These are phyloP conservation scores for Acrobeloides nanus DNA, from an alignment of 2,888 invertebrate species.

Conservation along the genomic window DNA sequence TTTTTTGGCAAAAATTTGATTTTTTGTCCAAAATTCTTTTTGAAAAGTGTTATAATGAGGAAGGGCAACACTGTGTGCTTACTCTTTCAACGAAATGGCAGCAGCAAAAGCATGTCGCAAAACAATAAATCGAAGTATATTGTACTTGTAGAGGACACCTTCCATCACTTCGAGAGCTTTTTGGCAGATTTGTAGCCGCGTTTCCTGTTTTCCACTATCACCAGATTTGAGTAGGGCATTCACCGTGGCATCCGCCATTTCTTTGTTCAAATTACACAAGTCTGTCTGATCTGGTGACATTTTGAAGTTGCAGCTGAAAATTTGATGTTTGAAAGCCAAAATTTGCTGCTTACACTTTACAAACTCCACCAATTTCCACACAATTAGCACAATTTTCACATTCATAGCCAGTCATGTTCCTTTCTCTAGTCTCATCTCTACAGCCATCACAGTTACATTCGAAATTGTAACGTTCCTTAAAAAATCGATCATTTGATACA, in stretches of 20 bases:
- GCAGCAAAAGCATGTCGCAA: slow-evolving; percentile 2
- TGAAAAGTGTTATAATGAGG: no score
- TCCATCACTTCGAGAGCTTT: no score
- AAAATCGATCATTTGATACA: not conserved
- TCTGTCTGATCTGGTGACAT: slow-evolving; percentile 7
- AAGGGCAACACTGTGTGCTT: no score
- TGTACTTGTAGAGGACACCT: slow-evolving; percentile 10
- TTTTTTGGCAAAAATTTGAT: no score
- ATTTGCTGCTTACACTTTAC: not conserved
- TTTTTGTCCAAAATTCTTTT: no score
- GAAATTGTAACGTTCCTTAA: slow-evolving; percentile 29
- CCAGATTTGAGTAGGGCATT: no score
- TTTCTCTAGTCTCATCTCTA: slow-evolving; percentile 22
- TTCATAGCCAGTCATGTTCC: slow-evolving; percentile 4
- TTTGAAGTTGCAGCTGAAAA: slow-evolving; percentile 4
- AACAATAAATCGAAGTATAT: slow-evolving; percentile 4
- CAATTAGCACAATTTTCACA: slow-evolving; percentile 8
- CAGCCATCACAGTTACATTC: slow-evolving; percentile 31
- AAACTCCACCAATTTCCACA: slow-evolving; percentile 2
- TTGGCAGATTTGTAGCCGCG: no score
- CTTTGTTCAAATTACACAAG: slow-evolving; percentile 7
- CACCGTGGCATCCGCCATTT: slow-evolving; percentile 8
- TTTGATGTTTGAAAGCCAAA: not conserved
- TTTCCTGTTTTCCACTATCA: no score
- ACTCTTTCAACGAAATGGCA: slow-evolving; percentile 3